Evolutionary conservation across 1,140 invertebrate species (phyloP).

Genomic region (Caenorhabditis remanei): DNA sequence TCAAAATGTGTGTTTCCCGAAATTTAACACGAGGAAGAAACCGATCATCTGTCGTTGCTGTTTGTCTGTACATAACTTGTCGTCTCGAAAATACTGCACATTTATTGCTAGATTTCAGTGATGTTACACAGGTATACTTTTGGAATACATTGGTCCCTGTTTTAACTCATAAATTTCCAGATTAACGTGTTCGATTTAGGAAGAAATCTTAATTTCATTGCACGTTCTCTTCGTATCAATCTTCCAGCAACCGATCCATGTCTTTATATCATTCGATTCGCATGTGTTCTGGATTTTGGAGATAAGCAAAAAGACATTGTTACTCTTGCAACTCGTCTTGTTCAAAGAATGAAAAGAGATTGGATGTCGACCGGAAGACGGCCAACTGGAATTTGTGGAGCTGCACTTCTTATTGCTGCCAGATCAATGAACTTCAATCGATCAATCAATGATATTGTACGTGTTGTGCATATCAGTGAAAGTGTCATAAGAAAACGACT

Average conservation of each 20-base stretch:
- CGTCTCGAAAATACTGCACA: slow-evolving; percentile 91
- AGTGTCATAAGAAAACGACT: slow-evolving; percentile 81
- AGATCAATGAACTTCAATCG: slow-evolving; percentile 82
- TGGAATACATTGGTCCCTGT: neutral
- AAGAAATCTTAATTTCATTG: slow-evolving; percentile 89
- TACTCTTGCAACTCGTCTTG: slow-evolving; percentile 91
- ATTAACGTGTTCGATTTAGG: slow-evolving; percentile 96
- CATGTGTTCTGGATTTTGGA: slow-evolving; percentile 91
- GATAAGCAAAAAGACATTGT: slow-evolving; percentile 80
- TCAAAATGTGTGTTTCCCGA: slow-evolving; percentile 91
- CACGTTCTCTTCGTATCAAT: slow-evolving; percentile 90
- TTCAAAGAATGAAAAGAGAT: slow-evolving; percentile 97
- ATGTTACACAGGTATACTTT: slow-evolving; percentile 83
- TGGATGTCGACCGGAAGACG: slow-evolving; percentile 94
- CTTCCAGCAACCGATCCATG: slow-evolving; percentile 93
- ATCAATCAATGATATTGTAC: slow-evolving; percentile 89
- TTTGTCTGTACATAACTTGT: slow-evolving; percentile 97
- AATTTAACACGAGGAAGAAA: slow-evolving; percentile 90
- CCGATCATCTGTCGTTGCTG: slow-evolving; percentile 89
- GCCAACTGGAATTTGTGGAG: slow-evolving; percentile 95
- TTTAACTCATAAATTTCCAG: slow-evolving; percentile 79
- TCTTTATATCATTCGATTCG: slow-evolving; percentile 92
- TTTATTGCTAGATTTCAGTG: slow-evolving; percentile 98
- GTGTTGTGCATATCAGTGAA: slow-evolving; percentile 81
- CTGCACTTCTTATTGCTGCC: slow-evolving; percentile 92